Base-by-base conservation (phyloP, 2,113 vertebrate species). In the Brachyhypopomus occidentalis region DNA sequence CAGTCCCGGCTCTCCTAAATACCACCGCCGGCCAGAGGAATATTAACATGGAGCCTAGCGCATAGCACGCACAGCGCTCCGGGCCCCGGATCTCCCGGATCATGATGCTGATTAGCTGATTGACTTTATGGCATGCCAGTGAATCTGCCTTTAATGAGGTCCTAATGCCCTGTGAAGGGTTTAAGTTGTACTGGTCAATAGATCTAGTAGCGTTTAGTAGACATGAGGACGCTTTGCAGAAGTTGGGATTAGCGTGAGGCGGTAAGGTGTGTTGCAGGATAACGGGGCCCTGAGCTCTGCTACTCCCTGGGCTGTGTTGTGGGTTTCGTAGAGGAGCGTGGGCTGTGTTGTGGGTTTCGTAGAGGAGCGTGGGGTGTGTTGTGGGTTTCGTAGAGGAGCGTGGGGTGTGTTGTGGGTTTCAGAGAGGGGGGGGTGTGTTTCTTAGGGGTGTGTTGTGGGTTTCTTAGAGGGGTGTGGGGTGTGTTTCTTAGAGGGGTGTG, bases 1-100 rank as follows among this genome's bases (percentile, higher is more conserved):
- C 34, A 23, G 79, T 56, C 88, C 88, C 79, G 80, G 80, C 72
- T 89, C 80, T 89, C 64, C 87, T 83, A 93, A 93, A 93, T 93
- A 92, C 90, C 91, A 93, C 82, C 87, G 84, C 82, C 84, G 72
- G 83, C 86, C 85, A 87, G 69, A 78, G 83, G 92, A 93, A 93
- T 93, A 84, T 88, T 89, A 92, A 93, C 88, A 62, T 52, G 74
- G 34, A 34, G 56, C 75, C 41, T 34, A 69, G 45, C 20, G n/a
- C n/a, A n/a, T n/a, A n/a, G n/a, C n/a, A n/a, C n/a, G 70, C 58
- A 78, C 20, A 27, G 45, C 34, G 16, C 17, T n/a, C 55, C 17
- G 6, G 66, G 0, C 38, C 41, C 41, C 1, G 6, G 41, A 9
- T 48, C 41, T 55, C 22, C 71, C 23, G 36, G 48, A 78, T 79